These are phyloP conservation scores for Crambe crambe DNA, from an alignment of 37 sponge, comb jelly and placozoan genomes.

Conservation along the genomic window DNA sequence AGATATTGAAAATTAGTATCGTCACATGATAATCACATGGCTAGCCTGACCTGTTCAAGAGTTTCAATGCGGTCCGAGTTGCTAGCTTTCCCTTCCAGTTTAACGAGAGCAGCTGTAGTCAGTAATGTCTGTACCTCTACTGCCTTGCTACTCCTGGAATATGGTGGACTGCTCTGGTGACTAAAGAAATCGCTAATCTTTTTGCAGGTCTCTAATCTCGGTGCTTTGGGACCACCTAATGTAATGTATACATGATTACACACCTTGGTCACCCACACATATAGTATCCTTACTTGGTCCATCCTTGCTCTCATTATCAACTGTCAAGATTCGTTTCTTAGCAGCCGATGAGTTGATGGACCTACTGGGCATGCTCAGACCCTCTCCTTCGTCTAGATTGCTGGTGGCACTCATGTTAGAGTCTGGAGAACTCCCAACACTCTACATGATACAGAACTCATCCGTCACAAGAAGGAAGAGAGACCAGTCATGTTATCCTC, in stretches of 20 bases:
- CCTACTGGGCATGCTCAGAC: background rate
- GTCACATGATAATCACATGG: conserved; percentile 3
- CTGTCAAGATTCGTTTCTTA: background rate
- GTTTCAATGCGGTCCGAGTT: background rate
- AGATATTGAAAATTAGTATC: background rate
- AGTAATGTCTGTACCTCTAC: conserved; percentile 2
- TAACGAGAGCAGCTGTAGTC: background rate
- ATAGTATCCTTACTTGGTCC: background rate
- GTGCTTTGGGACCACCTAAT: background rate
- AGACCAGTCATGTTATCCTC: background rate
- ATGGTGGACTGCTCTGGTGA: background rate
- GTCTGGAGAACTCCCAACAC: conserved; percentile 16
- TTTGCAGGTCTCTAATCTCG: conserved; percentile 16
- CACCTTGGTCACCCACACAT: background rate
- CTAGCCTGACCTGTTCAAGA: background rate
- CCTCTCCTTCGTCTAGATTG: conserved; percentile 2
- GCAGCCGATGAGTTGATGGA: background rate
- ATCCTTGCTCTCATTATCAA: background rate
- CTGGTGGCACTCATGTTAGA: conserved; percentile 26
- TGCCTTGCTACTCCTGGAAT: background rate
- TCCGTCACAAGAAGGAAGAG: no score
- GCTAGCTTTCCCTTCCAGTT: background rate
- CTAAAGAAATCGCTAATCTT: conserved; percentile 62
- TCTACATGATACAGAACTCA: background rate
- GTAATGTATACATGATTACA: background rate